Conservation (phyloP, 2,888 invertebrate genomes). For the Macaria liturata region DNA sequence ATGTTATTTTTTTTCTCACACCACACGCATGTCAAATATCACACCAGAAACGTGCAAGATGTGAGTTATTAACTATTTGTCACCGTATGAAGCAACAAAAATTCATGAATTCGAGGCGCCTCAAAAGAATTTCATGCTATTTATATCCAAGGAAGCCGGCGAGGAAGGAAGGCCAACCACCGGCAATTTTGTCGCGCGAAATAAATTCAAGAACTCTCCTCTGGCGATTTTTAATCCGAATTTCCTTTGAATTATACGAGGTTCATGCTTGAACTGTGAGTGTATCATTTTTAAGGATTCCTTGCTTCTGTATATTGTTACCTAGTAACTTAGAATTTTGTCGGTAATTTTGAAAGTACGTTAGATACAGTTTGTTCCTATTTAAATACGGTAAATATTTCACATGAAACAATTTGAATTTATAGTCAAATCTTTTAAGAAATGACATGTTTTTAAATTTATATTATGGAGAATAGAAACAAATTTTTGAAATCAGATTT, state of each 20-base stretch:
- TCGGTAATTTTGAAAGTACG: no score
- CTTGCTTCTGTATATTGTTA: no score
- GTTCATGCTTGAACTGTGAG: constrained; percentile 35
- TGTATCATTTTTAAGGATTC: no score
- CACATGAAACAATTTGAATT: no score
- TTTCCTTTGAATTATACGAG: constrained; percentile 61
- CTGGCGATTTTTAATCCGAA: constrained; percentile 60
- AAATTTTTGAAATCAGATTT: no score
- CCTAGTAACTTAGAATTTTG: no score
- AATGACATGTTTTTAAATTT: no score
- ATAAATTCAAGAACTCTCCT: constrained; percentile 56
- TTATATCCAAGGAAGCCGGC: constrained; percentile 43
- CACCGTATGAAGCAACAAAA: constrained; percentile 64
- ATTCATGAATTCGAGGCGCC: constrained; percentile 62
- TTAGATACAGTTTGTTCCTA: no score
- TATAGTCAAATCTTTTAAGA: no score
- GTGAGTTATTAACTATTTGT: constrained; percentile 57
- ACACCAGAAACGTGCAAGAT: constrained; percentile 36
- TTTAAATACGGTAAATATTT: no score
- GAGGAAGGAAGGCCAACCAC: constrained; percentile 59
- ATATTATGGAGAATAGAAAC: no score
- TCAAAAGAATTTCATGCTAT: constrained; percentile 54
- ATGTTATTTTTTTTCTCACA: constrained; percentile 34
- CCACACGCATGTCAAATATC: constrained; percentile 47
- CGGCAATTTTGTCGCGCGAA: constrained; percentile 57